Evolutionary conservation across 2,797 vertebrate genomes (phyloP), one percentile per base, ranked within the genome.

Genomic region (Chrysocyon brachyurus): DNA sequence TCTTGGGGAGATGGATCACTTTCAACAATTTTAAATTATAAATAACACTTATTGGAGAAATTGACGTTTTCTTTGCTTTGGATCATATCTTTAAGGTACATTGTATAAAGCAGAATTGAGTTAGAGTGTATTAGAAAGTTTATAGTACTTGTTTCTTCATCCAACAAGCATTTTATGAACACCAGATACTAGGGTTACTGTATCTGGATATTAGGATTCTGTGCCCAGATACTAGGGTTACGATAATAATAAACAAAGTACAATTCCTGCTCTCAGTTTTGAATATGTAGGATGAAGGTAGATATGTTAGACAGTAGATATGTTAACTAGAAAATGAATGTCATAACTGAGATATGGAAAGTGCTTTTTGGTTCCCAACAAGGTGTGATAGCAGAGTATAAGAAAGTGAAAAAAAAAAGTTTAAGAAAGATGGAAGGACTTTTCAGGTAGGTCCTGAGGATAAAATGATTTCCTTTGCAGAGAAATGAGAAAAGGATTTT

Each of bases 1-100:
- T 82, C 26, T 61, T 75, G 36, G 40, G 46, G 5, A 94, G 36
- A 61, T 33, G 21, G 5, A 14, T 88, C 10, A 92, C 33, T 92
- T 89, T 86, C 31, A 94, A 49, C 15, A 79, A 70, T 92, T 82
- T 12, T n/a, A 72, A 79, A 91, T 77, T 63, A 72, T 63, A 77
- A 70, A 73, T 86, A 31, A 70, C 26, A 84, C 40, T 86, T 21
- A 56, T 15, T 84, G 21, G 59, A 90, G 49, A 94, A 89, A 81
- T 12, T 61, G 12, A 72, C 49, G 57, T 64, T 56, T 54, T 78
- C 24, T 96, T 84, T 94, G 36, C 33, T 79, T 95, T 66, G 64
- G 24, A 72, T 70, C 14, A 12, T 33, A 70, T 54, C 46, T 77
- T 84, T 78, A 56, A 78, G 63, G 24, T 12, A 78, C 7, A 88